Evolutionary conservation across 2,888 invertebrate genomes (phyloP).

Genomic region (Phortica okadai): DNA sequence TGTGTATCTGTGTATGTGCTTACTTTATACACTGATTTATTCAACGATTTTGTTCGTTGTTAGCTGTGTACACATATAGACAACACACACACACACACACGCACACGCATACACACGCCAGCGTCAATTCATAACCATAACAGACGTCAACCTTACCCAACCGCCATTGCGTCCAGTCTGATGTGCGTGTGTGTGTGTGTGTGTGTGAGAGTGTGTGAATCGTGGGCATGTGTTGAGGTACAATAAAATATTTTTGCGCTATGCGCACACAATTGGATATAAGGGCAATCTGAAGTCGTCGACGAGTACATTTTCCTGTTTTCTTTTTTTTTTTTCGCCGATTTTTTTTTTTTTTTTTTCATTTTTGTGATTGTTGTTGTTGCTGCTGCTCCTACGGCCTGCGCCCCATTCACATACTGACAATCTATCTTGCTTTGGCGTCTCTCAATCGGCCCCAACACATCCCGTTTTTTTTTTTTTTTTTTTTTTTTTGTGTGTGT

Average conservation of each 20-base stretch:
- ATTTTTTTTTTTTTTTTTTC: not conserved
- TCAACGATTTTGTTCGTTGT: constrained; percentile 6
- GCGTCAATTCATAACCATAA: not conserved
- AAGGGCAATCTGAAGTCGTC: constrained; percentile 6
- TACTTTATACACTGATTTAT: constrained; percentile 18
- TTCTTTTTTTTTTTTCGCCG: not conserved
- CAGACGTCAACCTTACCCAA: not conserved
- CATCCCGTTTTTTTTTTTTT: constrained; percentile 13
- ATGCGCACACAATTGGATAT: constrained; percentile 55
- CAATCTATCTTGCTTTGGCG: constrained; percentile 43
- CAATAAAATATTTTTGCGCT: constrained; percentile 56
- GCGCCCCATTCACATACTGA: too few relatives aligned
- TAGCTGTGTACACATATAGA: not conserved
- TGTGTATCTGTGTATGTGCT: not conserved
- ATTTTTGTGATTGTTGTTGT: constrained; percentile 7
- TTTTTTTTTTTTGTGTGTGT: not conserved
- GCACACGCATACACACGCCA: not conserved
- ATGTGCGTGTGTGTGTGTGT: not conserved
- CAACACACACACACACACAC: too few relatives aligned
- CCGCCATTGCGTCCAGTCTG: not conserved
- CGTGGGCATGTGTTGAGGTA: constrained; percentile 30
- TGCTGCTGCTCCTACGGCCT: constrained; percentile 40
- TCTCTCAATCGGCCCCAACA: constrained; percentile 58
- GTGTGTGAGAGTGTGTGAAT: constrained; percentile 18
- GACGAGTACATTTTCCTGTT: not conserved